Conservation (phyloP, 2,113 vertebrate species). For the Equus quagga region DNA sequence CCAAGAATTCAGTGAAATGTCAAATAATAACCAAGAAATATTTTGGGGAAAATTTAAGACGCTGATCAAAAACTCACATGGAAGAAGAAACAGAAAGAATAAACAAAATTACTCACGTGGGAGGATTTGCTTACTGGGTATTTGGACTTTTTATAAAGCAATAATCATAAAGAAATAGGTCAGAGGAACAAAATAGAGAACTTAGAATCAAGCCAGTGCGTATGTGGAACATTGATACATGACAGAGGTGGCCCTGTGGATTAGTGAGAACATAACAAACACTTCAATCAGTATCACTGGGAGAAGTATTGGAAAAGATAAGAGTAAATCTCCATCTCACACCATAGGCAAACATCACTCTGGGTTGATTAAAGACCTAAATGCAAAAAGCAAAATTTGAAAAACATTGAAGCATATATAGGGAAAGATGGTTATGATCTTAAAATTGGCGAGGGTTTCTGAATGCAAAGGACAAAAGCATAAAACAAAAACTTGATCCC, state of each 20-base stretch:
- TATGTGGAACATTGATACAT: neutral
- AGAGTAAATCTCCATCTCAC: neutral
- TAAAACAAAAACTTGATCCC: neutral
- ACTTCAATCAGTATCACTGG: neutral
- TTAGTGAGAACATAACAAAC: neutral
- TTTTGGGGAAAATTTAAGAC: neutral
- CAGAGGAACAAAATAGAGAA: neutral
- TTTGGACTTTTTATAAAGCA: neutral
- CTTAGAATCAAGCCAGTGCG: neutral
- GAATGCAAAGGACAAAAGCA: neutral
- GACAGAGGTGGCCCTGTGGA: neutral
- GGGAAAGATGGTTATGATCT: neutral
- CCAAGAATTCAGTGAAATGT: neutral
- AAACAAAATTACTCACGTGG: neutral
- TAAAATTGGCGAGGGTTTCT: slow-evolving; percentile 7
- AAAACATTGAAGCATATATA: neutral
- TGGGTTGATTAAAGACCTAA: neutral
- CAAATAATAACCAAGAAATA: neutral
- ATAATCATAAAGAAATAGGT: neutral
- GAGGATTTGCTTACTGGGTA: neutral
- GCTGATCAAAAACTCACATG: neutral
- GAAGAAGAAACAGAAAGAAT: neutral
- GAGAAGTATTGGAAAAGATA: neutral
- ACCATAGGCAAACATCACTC: neutral
- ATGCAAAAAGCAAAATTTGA: neutral